Conservation (phyloP, 2,113 vertebrate genomes). For the Emydocephalus ijimae region DNA sequence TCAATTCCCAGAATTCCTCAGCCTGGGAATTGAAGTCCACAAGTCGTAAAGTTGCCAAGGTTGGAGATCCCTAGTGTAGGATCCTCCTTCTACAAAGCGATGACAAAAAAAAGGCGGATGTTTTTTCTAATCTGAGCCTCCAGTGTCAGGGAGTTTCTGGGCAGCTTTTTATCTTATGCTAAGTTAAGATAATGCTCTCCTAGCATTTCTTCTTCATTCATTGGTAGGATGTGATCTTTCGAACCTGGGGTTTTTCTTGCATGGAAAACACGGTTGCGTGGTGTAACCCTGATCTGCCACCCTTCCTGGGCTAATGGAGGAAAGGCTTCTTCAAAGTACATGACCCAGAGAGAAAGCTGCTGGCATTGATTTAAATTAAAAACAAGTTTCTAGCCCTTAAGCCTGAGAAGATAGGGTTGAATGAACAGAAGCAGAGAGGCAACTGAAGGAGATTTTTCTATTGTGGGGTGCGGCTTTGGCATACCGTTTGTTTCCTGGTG, state of each 20-base stretch:
- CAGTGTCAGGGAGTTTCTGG: neutral
- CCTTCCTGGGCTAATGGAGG: neutral
- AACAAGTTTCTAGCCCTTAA: neutral
- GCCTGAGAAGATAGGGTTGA: neutral
- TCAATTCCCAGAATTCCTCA: too few species aligned
- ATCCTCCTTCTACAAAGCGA: neutral
- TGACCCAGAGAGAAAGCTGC: neutral
- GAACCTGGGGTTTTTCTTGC: neutral
- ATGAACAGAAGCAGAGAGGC: too few species aligned
- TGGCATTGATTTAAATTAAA: neutral
- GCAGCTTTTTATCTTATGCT: neutral
- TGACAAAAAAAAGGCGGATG: neutral
- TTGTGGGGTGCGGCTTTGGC: neutral
- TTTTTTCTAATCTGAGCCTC: neutral
- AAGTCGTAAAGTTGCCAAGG: too few species aligned
- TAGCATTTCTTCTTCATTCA: too few species aligned
- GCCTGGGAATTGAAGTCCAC: too few species aligned
- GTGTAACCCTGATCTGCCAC: neutral
- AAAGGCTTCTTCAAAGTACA: too few species aligned
- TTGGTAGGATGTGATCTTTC: neutral
- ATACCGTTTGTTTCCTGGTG: too few species aligned
- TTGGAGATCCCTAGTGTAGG: too few species aligned
- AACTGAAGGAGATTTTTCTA: neutral
- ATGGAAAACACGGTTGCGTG: neutral
- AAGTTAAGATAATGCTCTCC: neutral